These are phyloP conservation scores for Drosophila pectinifera DNA, from an alignment of 1,140 invertebrate species.

Conservation along the genomic window DNA sequence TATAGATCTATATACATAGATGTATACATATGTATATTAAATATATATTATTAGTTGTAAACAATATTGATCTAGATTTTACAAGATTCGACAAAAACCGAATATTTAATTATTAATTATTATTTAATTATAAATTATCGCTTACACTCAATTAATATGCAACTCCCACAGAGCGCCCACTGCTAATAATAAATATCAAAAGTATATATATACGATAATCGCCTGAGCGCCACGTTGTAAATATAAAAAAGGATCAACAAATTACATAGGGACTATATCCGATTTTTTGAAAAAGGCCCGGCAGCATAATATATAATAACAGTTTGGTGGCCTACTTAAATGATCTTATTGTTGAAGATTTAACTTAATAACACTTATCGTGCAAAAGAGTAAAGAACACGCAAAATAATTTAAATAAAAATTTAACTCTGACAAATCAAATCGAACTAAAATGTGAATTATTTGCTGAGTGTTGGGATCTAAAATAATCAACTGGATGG, in stretches of 20 bases:
- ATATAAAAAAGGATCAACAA: slow-evolving; percentile 68
- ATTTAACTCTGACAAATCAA: slow-evolving; percentile 72
- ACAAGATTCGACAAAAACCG: slow-evolving; percentile 51
- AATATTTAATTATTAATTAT: slow-evolving; percentile 71
- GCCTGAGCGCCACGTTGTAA: slow-evolving; percentile 61
- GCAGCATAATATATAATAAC: slow-evolving; percentile 44
- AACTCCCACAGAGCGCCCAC: slow-evolving; percentile 66
- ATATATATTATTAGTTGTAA: slow-evolving; percentile 72
- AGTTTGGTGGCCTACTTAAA: slow-evolving; percentile 62
- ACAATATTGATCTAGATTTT: slow-evolving; percentile 76
- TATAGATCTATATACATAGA: slow-evolving; percentile 56
- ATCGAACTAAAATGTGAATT: slow-evolving; percentile 15
- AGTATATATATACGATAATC: slow-evolving; percentile 6
- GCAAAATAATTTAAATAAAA: slow-evolving; percentile 80
- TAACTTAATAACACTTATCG: slow-evolving; percentile 78
- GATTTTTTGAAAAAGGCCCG: slow-evolving; percentile 64
- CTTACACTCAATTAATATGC: slow-evolving; percentile 78
- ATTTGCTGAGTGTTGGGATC: not conserved
- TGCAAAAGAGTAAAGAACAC: slow-evolving; percentile 68
- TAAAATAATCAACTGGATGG: not conserved
- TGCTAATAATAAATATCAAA: slow-evolving; percentile 41
- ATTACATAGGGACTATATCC: slow-evolving; percentile 61
- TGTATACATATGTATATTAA: slow-evolving; percentile 60
- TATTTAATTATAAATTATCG: too few species aligned
- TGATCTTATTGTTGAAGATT: slow-evolving; percentile 82